Base-by-base conservation (phyloP, 2,888 invertebrate species). In the Eulithis testata region DNA sequence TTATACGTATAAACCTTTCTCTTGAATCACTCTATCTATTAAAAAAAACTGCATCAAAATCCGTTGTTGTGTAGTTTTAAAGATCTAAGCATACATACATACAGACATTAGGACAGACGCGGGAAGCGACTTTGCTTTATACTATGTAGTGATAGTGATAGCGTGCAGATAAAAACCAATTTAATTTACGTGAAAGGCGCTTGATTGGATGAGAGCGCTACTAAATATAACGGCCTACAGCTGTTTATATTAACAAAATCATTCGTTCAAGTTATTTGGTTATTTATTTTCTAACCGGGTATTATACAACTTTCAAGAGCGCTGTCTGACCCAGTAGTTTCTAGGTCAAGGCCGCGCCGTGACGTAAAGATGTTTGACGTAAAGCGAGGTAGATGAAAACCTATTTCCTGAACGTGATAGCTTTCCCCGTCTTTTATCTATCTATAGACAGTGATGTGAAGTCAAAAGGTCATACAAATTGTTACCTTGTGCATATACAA, bases 341-440 rank as follows among this genome's bases (percentile, higher is more conserved):
- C 63, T 60, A 67, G 67, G 67, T 36, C 67, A 67, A 64, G 65
- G 65, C 51, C 60, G 60, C 12, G 49, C 60, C 44, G 53, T 63
- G 67, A 64, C 67, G 67, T 61, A 57, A 63, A n/a, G 43, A 56
- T 53, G 56, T 62, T 55, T 37, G 59, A 59, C 36, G 51, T 56
- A 51, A 65, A 57, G 55, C 40, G 59, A 60, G 51, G 43, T 63
- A 49, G 50, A 67, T 43, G n/a, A 44, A 67, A 67, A 54, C 52
- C 49, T 60, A 67, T 62, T 68, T 60, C 57, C 58, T 54, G 36
- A 56, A 56, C 52, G 63, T 53, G 55, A 66, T 56, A 62, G 59
- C 56, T 63, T 36, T 62, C 43, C 21, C 11, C 40, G 49, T 57
- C 55, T 50, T 31, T 50, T 60, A 27, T 52, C 9, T 43, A 36